Evolutionary conservation across 2,797 vertebrate species (phyloP).

Genomic region (Fringilla coelebs): DNA sequence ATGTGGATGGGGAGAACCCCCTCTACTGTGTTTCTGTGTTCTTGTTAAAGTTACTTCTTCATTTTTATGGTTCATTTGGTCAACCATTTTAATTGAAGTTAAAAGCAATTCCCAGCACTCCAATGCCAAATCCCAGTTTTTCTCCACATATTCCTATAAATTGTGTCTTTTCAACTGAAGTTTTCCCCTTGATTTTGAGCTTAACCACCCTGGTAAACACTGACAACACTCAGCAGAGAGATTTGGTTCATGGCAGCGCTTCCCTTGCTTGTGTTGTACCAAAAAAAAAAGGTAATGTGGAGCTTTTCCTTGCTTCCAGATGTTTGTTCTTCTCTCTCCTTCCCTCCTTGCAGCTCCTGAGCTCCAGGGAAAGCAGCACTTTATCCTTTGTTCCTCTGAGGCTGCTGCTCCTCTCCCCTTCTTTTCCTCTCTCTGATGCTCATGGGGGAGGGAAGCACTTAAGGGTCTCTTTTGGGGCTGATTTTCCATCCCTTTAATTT

Average conservation of each 20-base stretch:
- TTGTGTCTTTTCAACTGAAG: background rate
- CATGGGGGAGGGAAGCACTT: slow-evolving; percentile 52
- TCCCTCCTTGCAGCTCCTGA: background rate
- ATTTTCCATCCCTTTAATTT: background rate
- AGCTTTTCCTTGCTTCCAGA: background rate
- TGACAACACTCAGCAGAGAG: background rate
- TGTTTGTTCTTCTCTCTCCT: background rate
- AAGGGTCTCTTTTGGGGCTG: slow-evolving; percentile 41
- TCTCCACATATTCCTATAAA: background rate
- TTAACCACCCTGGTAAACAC: background rate
- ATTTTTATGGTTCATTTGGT: background rate
- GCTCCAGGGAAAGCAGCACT: background rate
- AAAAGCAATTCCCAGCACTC: background rate
- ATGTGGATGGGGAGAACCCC: background rate
- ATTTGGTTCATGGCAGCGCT: rapidly evolving
- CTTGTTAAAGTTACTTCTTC: background rate
- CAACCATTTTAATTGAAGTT: background rate
- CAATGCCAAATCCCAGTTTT: background rate
- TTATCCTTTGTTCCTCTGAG: slow-evolving; percentile 8
- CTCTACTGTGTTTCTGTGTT: background rate
- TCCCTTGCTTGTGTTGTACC: background rate
- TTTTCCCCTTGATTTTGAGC: background rate
- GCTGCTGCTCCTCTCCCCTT: background rate
- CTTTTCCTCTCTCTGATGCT: slow-evolving; percentile 1
- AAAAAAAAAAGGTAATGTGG: background rate